Conservation (phyloP, 2,113 vertebrate genomes). For the Ornithorhynchus anatinus region DNA sequence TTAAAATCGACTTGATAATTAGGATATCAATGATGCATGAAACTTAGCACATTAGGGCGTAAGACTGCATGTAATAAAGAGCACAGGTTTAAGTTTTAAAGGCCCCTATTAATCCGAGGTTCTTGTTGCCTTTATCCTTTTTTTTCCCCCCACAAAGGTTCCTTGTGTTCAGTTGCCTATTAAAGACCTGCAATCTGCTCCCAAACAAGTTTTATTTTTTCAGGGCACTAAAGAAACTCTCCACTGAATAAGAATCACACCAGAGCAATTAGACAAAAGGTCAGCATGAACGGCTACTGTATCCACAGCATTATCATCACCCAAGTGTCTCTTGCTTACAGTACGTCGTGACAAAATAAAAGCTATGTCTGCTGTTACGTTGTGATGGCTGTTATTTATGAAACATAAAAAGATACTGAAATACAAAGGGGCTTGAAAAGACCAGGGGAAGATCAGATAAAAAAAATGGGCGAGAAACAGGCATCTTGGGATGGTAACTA, state of each 20-base stretch:
- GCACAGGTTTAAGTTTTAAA: constrained; percentile 5
- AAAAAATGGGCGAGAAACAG: constrained; percentile 73
- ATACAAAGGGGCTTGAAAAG: constrained; percentile 73
- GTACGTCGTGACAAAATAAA: constrained; percentile 69
- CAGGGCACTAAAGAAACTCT: constrained; percentile 28
- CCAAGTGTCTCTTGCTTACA: constrained; percentile 66
- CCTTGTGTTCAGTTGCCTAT: constrained; percentile 16
- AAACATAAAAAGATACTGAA: constrained; percentile 76
- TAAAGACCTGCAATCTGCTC: constrained; percentile 24
- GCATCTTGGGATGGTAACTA: constrained; percentile 76
- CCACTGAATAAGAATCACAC: constrained; percentile 32
- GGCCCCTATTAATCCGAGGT: constrained; percentile 20
- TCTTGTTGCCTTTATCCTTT: constrained; percentile 8
- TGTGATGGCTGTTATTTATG: constrained; percentile 71
- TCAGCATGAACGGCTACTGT: constrained; percentile 45
- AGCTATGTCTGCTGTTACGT: constrained; percentile 71
- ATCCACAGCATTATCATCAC: constrained; percentile 36
- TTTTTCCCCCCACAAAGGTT: neutral
- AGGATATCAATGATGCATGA: neutral
- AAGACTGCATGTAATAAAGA: neutral
- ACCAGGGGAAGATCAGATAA: constrained; percentile 76
- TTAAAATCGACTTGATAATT: constrained; percentile 9
- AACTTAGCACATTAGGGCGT: neutral
- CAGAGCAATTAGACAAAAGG: constrained; percentile 62
- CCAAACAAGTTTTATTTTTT: constrained; percentile 30